A percentile compares a stretch with the other conserved stretches of the same genome.
Evolutionary conservation across 2,888 invertebrate genomes (phyloP).

Genomic region (Tanypteryx hageni): DNA sequence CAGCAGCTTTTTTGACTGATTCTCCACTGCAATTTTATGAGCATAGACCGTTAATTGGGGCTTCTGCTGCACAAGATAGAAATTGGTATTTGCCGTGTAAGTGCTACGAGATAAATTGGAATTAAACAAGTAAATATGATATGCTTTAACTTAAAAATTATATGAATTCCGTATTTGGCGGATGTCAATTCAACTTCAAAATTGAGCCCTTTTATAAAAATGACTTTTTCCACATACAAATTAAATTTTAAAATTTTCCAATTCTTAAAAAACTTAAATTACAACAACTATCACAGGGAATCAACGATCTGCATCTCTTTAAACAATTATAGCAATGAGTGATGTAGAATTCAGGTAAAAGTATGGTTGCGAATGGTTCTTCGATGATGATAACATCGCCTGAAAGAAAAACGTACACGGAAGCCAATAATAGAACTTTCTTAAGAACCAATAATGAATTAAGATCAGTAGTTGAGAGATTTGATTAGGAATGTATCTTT

Average conservation of each 20-base stretch:
- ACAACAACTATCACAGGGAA: constrained; percentile 82
- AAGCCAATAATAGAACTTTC: background rate
- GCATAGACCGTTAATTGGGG: too few relatives aligned
- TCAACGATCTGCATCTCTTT: constrained; percentile 78
- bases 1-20: too few relatives aligned
- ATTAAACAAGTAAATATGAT: constrained; percentile 18
- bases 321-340: constrained; percentile 85
- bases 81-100: too few relatives aligned
- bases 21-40: too few relatives aligned
- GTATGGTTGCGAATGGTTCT: constrained; percentile 82
- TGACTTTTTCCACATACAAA: too few relatives aligned
- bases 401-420: constrained; percentile 66
- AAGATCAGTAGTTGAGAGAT: background rate
- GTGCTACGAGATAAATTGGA: too few relatives aligned
- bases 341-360: constrained; percentile 77
- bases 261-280: constrained; percentile 70
- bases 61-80: too few relatives aligned
- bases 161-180: too few relatives aligned
- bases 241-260: too few relatives aligned
- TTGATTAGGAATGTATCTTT: background rate
- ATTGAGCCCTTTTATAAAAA: too few relatives aligned
- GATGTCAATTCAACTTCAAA: too few relatives aligned
- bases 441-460: background rate
- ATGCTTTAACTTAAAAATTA: background rate
- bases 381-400: constrained; percentile 87